phyloP scores from a whole-genome alignment of 2,888 invertebrate species.

The Pandemis heparana region DNA sequence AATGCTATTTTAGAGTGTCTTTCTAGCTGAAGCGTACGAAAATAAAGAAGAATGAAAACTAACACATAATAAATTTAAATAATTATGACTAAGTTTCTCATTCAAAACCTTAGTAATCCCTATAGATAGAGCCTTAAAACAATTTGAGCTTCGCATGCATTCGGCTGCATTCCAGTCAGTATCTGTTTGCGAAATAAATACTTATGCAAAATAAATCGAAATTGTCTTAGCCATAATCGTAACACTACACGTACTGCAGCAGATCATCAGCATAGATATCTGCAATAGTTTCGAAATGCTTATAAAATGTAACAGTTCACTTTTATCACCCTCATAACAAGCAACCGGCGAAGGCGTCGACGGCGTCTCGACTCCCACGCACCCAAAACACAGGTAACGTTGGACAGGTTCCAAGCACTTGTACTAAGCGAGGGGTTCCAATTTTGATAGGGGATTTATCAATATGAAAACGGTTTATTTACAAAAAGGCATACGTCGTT shows the following conservation, averaged over 20 bases:
- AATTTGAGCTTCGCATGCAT: not conserved
- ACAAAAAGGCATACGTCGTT: no score
- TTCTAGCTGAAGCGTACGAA: no score
- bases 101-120: no score
- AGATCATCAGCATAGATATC: conserved; percentile 2
- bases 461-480: no score
- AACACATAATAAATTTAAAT: no score
- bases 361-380: conserved; percentile 58
- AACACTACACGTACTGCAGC: not conserved
- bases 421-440: not conserved
- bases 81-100: no score
- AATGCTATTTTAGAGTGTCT: no score
- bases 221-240: not conserved
- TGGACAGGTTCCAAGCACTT: conserved; percentile 38
- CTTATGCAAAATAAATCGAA: conserved; percentile 5
- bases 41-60: no score
- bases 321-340: conserved; percentile 45
- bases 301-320: conserved; percentile 34
- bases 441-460: not conserved
- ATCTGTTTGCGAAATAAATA: not conserved
- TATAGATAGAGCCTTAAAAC: not conserved
- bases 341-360: conserved; percentile 53
- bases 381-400: conserved; percentile 48
- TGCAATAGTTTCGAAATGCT: conserved; percentile 12
- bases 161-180: not conserved